Conservation (phyloP, 2,888 invertebrate genomes). For the Xestoiulus laeticollis region DNA sequence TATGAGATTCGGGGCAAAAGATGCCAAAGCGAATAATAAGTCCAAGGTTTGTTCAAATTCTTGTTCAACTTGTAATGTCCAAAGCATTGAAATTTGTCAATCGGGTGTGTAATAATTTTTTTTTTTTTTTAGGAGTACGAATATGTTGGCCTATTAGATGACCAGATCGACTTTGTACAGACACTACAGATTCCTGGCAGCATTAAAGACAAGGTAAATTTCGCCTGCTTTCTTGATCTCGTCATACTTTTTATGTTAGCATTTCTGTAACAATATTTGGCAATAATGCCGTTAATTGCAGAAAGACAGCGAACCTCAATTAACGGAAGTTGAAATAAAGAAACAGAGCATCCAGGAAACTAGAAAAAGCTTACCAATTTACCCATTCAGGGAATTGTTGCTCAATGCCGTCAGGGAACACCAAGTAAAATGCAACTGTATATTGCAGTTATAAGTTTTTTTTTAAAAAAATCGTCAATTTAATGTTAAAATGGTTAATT, state of each 20-base stretch:
- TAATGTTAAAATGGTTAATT: neutral
- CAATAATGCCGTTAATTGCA: neutral
- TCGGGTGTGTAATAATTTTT: slow-evolving; percentile 30
- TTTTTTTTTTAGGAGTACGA: slow-evolving; percentile 61
- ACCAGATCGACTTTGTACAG: slow-evolving; percentile 98
- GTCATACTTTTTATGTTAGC: neutral
- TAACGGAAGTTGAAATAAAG: slow-evolving; percentile 76
- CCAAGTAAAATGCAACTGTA: slow-evolving; percentile 67
- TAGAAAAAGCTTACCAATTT: slow-evolving; percentile 91
- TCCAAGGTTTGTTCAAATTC: slow-evolving; percentile 61
- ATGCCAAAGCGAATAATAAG: slow-evolving; percentile 72
- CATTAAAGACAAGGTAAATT: slow-evolving; percentile 59
- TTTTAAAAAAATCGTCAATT: neutral
- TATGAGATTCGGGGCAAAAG: slow-evolving; percentile 92
- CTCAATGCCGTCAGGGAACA: slow-evolving; percentile 90
- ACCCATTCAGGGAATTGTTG: slow-evolving; percentile 86
- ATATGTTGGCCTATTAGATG: slow-evolving; percentile 79
- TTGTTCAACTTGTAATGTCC: neutral
- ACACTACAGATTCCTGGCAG: slow-evolving; percentile 67
- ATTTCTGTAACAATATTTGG: neutral
- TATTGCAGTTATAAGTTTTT: neutral
- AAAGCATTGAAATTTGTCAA: neutral
- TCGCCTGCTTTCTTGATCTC: neutral
- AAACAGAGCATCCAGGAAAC: slow-evolving; percentile 89
- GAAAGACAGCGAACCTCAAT: slow-evolving; percentile 63